Evolutionary conservation across 2,888 invertebrate species (phyloP).

Genomic region (Antheraea yamamai): DNA sequence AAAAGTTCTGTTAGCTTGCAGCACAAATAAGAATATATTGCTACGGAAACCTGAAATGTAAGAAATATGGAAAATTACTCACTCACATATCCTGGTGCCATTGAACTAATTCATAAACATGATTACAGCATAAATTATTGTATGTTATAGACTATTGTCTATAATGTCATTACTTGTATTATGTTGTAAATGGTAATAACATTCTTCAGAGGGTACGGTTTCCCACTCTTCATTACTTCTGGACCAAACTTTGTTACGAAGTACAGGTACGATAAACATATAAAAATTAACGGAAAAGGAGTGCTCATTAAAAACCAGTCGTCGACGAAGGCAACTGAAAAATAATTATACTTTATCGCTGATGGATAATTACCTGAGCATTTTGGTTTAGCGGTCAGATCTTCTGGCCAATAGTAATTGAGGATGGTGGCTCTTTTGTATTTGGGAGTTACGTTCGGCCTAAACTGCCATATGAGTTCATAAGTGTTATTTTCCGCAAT

Average conservation of each 20-base stretch:
- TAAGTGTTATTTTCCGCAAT: too few relatives aligned
- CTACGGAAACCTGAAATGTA: background rate
- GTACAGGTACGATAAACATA: slow-evolving; percentile 83
- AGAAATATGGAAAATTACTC: background rate
- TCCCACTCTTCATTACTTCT: slow-evolving; percentile 83
- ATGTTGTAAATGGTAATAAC: slow-evolving; percentile 84
- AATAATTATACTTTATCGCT: background rate
- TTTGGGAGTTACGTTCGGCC: too few relatives aligned
- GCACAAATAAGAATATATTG: slow-evolving; percentile 84
- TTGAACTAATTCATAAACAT: too few relatives aligned
- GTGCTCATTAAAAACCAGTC: slow-evolving; percentile 84
- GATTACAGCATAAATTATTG: too few relatives aligned
- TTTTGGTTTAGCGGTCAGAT: background rate
- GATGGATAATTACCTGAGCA: background rate
- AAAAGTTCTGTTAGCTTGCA: slow-evolving; percentile 90
- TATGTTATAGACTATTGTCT: too few relatives aligned
- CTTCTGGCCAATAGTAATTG: background rate
- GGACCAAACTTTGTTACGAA: slow-evolving; percentile 86
- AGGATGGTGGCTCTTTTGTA: too few relatives aligned
- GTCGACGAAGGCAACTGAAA: background rate
- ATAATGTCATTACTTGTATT: slow-evolving; percentile 83
- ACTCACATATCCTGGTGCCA: too few relatives aligned
- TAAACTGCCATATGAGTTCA: too few relatives aligned
- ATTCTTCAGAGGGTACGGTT: slow-evolving; percentile 82
- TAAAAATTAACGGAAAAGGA: slow-evolving; percentile 79